Percentiles rank a stretch among this genome's conserved stretches.
Conservation (phyloP, 1,140 invertebrate genomes). For the Ladona fulva region DNA sequence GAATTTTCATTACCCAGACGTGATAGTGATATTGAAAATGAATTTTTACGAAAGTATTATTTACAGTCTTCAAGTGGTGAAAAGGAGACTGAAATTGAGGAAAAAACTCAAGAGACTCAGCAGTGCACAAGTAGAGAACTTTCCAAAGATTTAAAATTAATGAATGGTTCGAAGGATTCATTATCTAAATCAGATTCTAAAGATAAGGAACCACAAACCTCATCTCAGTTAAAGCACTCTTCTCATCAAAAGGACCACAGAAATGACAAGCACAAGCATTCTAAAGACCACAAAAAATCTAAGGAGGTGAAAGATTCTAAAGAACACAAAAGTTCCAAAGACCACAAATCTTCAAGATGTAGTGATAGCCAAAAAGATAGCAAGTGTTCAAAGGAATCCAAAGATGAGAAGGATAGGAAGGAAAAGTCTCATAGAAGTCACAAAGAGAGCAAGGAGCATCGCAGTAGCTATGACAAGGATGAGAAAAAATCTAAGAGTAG, state of each 20-base stretch:
- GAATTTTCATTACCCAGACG: no score
- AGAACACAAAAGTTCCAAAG: conserved; percentile 29
- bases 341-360: conserved; percentile 21
- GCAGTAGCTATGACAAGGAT: conserved; percentile 23
- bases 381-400: conserved; percentile 27
- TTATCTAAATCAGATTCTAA: not conserved
- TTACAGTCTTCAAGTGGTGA: no score
- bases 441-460: conserved; percentile 22
- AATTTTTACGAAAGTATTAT: no score
- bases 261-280: conserved; percentile 19
- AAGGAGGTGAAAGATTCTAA: conserved; percentile 14
- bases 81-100: no score
- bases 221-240: not conserved
- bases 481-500: conserved; percentile 18
- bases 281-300: conserved; percentile 13
- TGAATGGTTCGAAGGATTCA: no score
- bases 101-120: no score
- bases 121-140: no score
- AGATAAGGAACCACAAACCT: not conserved
- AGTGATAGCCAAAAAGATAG: conserved; percentile 18
- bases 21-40: no score
- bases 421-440: conserved; percentile 20
- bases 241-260: not conserved
- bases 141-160: no score
- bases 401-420: conserved; percentile 25